Conservation (phyloP, 2,113 vertebrate species). For the Martes martes region DNA sequence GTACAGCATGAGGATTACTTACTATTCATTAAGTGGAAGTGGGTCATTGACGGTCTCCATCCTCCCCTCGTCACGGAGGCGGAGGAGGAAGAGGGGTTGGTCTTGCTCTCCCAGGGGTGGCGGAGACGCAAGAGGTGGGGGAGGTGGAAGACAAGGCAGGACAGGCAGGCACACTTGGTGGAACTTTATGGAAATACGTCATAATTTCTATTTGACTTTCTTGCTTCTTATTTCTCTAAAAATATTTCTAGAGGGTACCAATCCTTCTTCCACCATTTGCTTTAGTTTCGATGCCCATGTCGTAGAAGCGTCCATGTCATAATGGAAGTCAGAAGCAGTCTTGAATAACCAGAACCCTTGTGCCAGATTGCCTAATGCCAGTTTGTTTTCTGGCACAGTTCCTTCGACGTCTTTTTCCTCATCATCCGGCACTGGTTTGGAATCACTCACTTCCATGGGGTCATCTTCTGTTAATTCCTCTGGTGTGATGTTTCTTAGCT, state of each 20-base stretch:
- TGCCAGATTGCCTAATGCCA: neutral
- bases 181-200: neutral
- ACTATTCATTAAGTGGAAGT: neutral
- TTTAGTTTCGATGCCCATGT: neutral
- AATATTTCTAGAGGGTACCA: neutral
- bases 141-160: neutral
- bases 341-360: neutral
- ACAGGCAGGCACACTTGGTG: neutral
- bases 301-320: neutral
- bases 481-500: neutral
- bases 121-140: neutral
- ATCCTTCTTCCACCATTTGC: neutral
- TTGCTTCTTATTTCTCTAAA: neutral
- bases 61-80: neutral
- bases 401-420: neutral
- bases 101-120: neutral
- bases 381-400: neutral
- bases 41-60: neutral
- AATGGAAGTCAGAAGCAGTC: neutral
- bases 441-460: neutral
- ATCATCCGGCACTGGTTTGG: neutral
- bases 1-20: neutral
- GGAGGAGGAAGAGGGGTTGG: neutral
- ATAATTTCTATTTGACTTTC: neutral
- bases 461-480: neutral